Base-by-base conservation (phyloP, 2,888 invertebrate species). In the Rhyacophila evoluta region DNA sequence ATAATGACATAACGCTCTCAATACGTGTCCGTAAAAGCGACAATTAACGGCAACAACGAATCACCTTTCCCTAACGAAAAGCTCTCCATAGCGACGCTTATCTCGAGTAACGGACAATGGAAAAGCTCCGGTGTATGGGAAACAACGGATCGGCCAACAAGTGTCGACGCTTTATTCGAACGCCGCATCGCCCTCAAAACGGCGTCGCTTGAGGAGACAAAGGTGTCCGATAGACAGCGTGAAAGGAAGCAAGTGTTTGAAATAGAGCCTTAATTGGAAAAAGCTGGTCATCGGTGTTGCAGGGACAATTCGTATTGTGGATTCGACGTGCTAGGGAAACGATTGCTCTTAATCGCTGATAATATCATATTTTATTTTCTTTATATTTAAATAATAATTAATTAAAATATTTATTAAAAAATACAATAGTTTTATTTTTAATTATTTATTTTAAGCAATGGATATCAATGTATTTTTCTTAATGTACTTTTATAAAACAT, bases 1-100 rank as follows among this genome's bases (percentile, higher is more conserved):
- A 55, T 19, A 55, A 3, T 19, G 15, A 25, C 19, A 55, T 10
- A 19, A 55, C 15, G 55, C 55, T 55, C 19, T 55, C 55, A 55
- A 19, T 55, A 15, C 19, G 19, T 55, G 19, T 55, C 55, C 55
- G 19, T 55, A 55, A 55, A 33, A 55, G 55, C 55, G 55, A 55
- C 55, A 55, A 55, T 55, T 55, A 55, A 55, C 55, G 55, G 19
- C 55, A 55, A 55, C 55, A 55, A 55, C 55, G 55, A 55, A 55
- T 55, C 55, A 55, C 55, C 55, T 19, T 25, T 12, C 55, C 55
- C 55, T 19, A 55, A 2, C 55, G 55, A 55, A 55, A 55, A 55
- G 55, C 55, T 55, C 55, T 55, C 55, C 25, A 55, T 55, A 55
- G 55, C 55, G 55, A 55, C 25, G 55, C 55, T 55, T 55, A 55